A percentile compares a stretch with the other conserved stretches of the same genome.
These are phyloP conservation scores for Nipponia nippon DNA, from an alignment of 2,113 vertebrate genomes.

Conservation along the genomic window DNA sequence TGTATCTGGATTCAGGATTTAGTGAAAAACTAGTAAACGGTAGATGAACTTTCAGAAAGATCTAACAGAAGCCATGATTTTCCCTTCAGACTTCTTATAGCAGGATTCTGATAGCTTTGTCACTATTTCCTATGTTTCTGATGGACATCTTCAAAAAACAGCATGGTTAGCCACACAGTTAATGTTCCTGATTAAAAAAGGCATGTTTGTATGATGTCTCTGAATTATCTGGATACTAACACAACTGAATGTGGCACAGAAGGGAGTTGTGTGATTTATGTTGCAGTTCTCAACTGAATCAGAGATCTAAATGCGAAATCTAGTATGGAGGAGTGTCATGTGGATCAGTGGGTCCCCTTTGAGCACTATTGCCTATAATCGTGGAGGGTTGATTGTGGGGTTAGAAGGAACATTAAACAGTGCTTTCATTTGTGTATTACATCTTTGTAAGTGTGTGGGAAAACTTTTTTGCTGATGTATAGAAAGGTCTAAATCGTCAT, in stretches of 20 bases:
- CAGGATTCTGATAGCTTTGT: neutral
- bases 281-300: neutral
- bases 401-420: neutral
- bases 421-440: neutral
- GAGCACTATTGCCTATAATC: neutral
- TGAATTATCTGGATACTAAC: neutral
- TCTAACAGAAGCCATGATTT: neutral
- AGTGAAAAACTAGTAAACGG: neutral
- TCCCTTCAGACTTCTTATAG: neutral
- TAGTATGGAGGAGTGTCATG: neutral
- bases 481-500: neutral
- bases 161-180: neutral
- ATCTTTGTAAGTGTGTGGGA: neutral
- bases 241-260: neutral
- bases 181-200: neutral
- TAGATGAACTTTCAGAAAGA: neutral
- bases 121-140: neutral
- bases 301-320: neutral
- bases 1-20: neutral
- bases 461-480: neutral
- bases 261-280: neutral
- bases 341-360: neutral
- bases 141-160: neutral
- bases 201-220: neutral
- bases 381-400: neutral